These are phyloP conservation scores for Chloebia gouldiae DNA, from an alignment of 2,113 vertebrate species.

Conservation along the genomic window DNA sequence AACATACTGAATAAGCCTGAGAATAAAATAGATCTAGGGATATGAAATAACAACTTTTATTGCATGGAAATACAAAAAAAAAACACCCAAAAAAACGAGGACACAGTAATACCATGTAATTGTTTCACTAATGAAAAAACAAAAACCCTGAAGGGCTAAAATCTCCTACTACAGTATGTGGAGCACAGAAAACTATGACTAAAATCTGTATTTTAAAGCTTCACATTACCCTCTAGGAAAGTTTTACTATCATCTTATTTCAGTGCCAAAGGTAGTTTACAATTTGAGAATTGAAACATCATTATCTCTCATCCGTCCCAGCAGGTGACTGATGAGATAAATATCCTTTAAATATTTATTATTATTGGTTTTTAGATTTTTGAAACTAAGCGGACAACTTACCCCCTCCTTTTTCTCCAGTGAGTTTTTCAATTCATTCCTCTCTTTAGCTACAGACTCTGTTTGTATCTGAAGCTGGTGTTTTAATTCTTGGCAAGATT, in stretches of 20 bases:
- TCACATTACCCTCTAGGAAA: neutral
- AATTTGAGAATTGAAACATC: neutral
- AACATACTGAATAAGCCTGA: neutral
- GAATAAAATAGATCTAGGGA: neutral
- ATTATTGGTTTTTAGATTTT: neutral
- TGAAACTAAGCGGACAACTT: neutral
- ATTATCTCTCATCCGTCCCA: neutral
- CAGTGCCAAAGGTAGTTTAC: neutral
- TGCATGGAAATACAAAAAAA: neutral
- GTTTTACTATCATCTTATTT: neutral
- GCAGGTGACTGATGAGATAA: neutral
- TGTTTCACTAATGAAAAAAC: neutral
- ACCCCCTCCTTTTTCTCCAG: conserved; percentile 87
- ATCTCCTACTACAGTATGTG: neutral
- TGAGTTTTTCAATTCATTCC: conserved; percentile 80
- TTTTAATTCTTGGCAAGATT: conserved; percentile 82
- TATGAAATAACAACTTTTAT: neutral
- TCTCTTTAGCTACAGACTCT: conserved; percentile 78
- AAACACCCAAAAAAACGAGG: neutral
- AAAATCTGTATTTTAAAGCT: neutral
- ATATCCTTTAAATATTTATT: neutral
- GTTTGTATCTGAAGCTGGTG: conserved; percentile 82
- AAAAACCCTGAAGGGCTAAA: neutral
- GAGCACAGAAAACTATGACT: neutral
- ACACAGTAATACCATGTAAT: neutral